Conservation (phyloP, 2,888 invertebrate species). For the Macroteleia sp. region DNA sequence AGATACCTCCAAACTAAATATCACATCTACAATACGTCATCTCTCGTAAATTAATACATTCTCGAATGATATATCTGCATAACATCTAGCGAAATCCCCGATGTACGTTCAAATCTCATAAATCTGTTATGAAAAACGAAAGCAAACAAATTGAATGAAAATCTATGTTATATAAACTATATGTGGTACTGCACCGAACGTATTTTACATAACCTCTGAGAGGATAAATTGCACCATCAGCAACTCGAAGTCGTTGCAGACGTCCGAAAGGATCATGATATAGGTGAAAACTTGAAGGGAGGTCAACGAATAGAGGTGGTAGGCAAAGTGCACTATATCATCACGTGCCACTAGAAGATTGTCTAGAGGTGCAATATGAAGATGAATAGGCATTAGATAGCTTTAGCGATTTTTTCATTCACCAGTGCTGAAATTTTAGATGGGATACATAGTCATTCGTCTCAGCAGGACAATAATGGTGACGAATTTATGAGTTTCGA, state of each 20-base stretch:
- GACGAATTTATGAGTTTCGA: constrained; percentile 57
- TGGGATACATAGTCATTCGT: constrained; percentile 22
- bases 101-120: constrained; percentile 24
- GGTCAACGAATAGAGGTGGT: constrained; percentile 32
- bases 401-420: constrained; percentile 27
- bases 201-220: constrained; percentile 23
- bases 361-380: constrained; percentile 16
- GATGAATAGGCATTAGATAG: constrained; percentile 39
- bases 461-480: constrained; percentile 43
- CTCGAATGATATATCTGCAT: not conserved
- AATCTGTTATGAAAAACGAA: constrained; percentile 38
- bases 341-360: constrained; percentile 23
- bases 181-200: constrained; percentile 2
- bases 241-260: constrained; percentile 8
- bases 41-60: constrained; percentile 25
- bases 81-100: constrained; percentile 13
- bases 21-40: constrained; percentile 11
- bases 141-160: constrained; percentile 50
- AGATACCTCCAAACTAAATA: not conserved
- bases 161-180: constrained; percentile 45
- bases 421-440: constrained; percentile 33
- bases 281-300: constrained; percentile 46
- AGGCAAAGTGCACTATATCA: constrained; percentile 37
- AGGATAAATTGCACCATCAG: constrained; percentile 48
- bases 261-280: constrained; percentile 45